A percentile compares a stretch with the other conserved stretches of the same genome.
Evolutionary conservation across 2,797 vertebrate genomes (phyloP).

Genomic region (Eutrigla gurnardus): DNA sequence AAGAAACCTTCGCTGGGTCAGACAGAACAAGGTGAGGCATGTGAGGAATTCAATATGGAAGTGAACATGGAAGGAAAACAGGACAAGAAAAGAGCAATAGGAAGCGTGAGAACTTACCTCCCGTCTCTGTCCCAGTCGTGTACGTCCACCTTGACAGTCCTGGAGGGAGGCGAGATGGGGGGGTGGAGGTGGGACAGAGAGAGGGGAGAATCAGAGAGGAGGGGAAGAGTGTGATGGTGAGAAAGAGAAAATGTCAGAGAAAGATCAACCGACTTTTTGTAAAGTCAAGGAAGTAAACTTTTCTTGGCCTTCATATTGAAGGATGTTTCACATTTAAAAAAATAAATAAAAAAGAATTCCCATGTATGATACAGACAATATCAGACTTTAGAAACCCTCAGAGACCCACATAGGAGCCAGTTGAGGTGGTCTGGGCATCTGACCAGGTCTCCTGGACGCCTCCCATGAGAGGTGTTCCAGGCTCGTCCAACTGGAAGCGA

Average conservation of each 20-base stretch:
- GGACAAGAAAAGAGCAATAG: neutral
- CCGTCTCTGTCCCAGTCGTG: constrained; percentile 91
- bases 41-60: constrained; percentile 23
- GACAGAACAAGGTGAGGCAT: constrained; percentile 44
- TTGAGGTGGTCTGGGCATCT: too few relatives aligned
- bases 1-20: neutral
- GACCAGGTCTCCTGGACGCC: too few relatives aligned
- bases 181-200: neutral
- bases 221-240: constrained; percentile 3
- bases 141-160: constrained; percentile 93
- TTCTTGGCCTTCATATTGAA: neutral
- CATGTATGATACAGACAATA: neutral
- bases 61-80: constrained; percentile 37
- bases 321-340: neutral
- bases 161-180: constrained; percentile 62
- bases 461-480: too few relatives aligned
- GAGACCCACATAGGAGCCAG: too few relatives aligned
- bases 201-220: constrained; percentile 17
- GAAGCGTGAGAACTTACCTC: constrained; percentile 53
- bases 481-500: too few relatives aligned
- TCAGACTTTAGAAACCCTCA: neutral
- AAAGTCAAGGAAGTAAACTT: constrained; percentile 2
- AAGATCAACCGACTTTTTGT: neutral
- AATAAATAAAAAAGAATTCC: neutral
- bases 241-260: neutral